These are phyloP conservation scores for Solea solea DNA, from an alignment of 2,113 vertebrate species.

Conservation along the genomic window DNA sequence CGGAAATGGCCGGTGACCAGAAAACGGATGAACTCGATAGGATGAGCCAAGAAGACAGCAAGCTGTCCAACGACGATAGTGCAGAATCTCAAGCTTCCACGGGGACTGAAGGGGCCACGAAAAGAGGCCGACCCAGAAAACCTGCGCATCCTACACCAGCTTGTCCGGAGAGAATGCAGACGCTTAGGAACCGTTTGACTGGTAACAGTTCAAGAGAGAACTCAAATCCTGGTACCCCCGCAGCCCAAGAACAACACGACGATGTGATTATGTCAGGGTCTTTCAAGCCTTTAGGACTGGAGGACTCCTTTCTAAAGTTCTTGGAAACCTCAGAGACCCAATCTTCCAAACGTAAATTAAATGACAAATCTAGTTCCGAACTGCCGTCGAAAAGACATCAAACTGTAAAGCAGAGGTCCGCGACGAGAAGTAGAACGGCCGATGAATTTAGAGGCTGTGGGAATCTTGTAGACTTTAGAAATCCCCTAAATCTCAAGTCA, in stretches of 20 bases:
- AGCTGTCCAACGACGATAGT: slow-evolving; percentile 65
- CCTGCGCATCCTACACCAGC: slow-evolving; percentile 80
- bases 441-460: slow-evolving; percentile 76
- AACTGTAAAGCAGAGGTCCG: slow-evolving; percentile 65
- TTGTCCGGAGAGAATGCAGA: slow-evolving; percentile 76
- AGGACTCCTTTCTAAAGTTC: slow-evolving; percentile 93
- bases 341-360: slow-evolving; percentile 88
- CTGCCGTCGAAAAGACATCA: slow-evolving; percentile 76
- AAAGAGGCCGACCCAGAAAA: slow-evolving; percentile 86
- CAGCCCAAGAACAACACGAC: slow-evolving; percentile 82
- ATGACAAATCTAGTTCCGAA: slow-evolving; percentile 67
- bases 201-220: slow-evolving; percentile 80
- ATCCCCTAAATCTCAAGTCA: slow-evolving; percentile 89
- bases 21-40: slow-evolving; percentile 57
- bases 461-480: slow-evolving; percentile 89
- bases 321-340: slow-evolving; percentile 88
- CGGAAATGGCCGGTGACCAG: slow-evolving; percentile 56
- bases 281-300: slow-evolving; percentile 93
- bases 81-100: slow-evolving; percentile 69
- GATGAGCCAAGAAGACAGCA: slow-evolving; percentile 61
- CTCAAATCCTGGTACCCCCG: slow-evolving; percentile 82
- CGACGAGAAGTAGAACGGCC: slow-evolving; percentile 60
- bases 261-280: slow-evolving; percentile 86
- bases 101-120: slow-evolving; percentile 67
- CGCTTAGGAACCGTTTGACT: slow-evolving; percentile 66